Evolutionary conservation across 2,113 vertebrate genomes (phyloP).

Genomic region (Australoheros scitulus): DNA sequence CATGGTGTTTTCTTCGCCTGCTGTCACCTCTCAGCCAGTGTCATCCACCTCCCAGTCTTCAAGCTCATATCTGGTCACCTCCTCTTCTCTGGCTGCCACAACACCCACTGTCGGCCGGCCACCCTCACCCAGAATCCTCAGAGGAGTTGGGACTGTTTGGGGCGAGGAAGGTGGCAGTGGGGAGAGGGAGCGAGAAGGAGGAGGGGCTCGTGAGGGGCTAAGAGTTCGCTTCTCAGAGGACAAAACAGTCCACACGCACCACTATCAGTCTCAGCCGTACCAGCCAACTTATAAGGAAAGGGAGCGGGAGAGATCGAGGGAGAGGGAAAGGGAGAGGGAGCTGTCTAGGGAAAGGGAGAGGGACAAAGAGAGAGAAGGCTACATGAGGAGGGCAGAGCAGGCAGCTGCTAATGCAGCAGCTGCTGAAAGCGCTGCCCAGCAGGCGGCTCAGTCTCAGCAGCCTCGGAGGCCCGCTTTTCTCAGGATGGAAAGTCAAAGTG

Average conservation of each 20-base stretch:
- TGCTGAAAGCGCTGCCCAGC: conserved; percentile 51
- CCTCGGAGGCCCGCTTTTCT: conserved; percentile 76
- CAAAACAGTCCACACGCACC: conserved; percentile 81
- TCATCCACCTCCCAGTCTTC: conserved; percentile 72
- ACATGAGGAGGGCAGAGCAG: conserved; percentile 73
- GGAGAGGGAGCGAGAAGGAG: conserved; percentile 77
- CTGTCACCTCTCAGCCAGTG: conserved; percentile 72
- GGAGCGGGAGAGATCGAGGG: conserved; percentile 70
- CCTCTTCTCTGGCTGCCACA: conserved; percentile 82
- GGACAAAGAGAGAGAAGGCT: conserved; percentile 72
- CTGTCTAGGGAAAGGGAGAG: conserved; percentile 67
- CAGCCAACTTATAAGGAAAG: conserved; percentile 68
- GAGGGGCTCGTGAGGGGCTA: conserved; percentile 79
- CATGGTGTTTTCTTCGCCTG: conserved; percentile 73
- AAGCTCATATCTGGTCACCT: conserved; percentile 83
- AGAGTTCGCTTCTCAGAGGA: conserved; percentile 86
- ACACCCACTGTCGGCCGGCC: conserved; percentile 76
- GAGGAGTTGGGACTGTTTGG: conserved; percentile 73
- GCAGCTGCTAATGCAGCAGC: conserved; percentile 42
- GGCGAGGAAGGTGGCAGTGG: conserved; percentile 66
- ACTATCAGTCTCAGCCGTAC: conserved; percentile 79
- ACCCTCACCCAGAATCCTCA: conserved; percentile 77
- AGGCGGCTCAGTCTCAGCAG: conserved; percentile 67
- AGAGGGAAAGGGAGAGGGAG: conserved; percentile 71
- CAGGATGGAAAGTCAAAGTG: conserved; percentile 80